Percentiles rank a stretch among this genome's conserved stretches.
These are phyloP conservation scores for Chloroceryle amazona DNA, from an alignment of 2,797 vertebrate genomes.

Conservation along the genomic window DNA sequence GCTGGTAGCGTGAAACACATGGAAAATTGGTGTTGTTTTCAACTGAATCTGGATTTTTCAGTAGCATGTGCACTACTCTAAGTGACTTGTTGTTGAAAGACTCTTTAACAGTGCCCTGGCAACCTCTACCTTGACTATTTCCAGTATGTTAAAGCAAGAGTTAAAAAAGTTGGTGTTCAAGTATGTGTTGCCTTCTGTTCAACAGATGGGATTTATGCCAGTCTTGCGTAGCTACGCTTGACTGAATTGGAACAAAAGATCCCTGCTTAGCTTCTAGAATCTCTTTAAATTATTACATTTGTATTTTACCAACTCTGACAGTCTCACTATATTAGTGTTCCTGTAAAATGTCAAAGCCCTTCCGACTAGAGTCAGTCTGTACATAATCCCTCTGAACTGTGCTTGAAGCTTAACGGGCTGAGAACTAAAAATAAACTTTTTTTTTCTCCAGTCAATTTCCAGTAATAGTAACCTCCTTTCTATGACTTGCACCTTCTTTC, in stretches of 20 bases:
- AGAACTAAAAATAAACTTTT: constrained; percentile 46
- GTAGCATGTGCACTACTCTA: background rate
- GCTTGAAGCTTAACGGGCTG: background rate
- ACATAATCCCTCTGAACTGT: constrained; percentile 4
- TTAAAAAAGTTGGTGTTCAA: background rate
- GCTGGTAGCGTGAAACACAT: constrained; percentile 1
- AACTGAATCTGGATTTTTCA: constrained; percentile 3
- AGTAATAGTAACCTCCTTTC: constrained; percentile 15
- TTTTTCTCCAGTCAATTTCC: background rate
- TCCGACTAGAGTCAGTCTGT: background rate
- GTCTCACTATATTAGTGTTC: constrained; percentile 50
- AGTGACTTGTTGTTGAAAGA: background rate
- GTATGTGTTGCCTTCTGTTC: background rate
- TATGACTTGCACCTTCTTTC: background rate
- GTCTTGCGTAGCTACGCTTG: background rate
- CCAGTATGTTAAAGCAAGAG: background rate
- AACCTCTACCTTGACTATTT: background rate
- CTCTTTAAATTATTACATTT: constrained; percentile 23
- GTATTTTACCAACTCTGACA: constrained; percentile 37
- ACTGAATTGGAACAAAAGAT: background rate
- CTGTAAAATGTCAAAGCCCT: constrained; percentile 36
- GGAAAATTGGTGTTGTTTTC: background rate
- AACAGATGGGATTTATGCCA: background rate
- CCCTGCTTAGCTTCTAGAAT: background rate
- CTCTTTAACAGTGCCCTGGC: background rate